Conservation (phyloP, 2,113 vertebrate genomes). For the Oryzias javanicus region DNA sequence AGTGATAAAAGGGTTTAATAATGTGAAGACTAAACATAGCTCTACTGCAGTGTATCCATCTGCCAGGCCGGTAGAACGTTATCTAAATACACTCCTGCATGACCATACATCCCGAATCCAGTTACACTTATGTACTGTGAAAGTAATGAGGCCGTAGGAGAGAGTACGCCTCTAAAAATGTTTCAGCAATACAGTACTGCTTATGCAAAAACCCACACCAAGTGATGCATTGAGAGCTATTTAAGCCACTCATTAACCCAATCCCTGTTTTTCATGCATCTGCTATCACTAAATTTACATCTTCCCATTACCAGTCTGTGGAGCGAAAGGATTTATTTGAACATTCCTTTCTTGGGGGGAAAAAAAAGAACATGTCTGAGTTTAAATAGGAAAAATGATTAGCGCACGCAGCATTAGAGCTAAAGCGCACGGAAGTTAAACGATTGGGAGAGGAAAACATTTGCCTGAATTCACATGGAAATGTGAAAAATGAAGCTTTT, state of each 20-base stretch:
- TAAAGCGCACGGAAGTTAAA: conserved; percentile 39
- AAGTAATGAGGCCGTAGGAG: conserved; percentile 67
- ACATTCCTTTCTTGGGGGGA: conserved; percentile 12
- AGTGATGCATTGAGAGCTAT: conserved; percentile 16
- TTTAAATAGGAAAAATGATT: conserved; percentile 26
- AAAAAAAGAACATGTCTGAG: conserved; percentile 18
- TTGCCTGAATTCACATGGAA: conserved; percentile 28
- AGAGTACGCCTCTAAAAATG: conserved; percentile 33
- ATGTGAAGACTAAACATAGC: conserved; percentile 45
- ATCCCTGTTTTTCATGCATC: conserved; percentile 24
- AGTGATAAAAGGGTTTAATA: conserved; percentile 47
- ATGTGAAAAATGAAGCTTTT: conserved; percentile 3
- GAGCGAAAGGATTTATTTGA: conserved; percentile 43
- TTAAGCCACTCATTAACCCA: conserved; percentile 36
- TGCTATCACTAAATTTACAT: conserved; percentile 36
- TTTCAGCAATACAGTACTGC: conserved; percentile 26
- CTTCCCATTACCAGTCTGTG: conserved; percentile 36
- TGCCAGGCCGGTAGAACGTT: conserved; percentile 33
- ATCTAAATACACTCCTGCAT: conserved; percentile 11
- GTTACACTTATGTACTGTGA: conserved; percentile 43
- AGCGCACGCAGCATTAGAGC: conserved; percentile 23
- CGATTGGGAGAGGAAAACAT: conserved; percentile 18
- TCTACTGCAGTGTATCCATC: conserved; percentile 50
- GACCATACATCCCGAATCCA: conserved; percentile 37
- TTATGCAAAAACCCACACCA: conserved; percentile 16